Evolutionary conservation across 2,113 vertebrate genomes (phyloP).

Genomic region (Malurus melanocephalus): DNA sequence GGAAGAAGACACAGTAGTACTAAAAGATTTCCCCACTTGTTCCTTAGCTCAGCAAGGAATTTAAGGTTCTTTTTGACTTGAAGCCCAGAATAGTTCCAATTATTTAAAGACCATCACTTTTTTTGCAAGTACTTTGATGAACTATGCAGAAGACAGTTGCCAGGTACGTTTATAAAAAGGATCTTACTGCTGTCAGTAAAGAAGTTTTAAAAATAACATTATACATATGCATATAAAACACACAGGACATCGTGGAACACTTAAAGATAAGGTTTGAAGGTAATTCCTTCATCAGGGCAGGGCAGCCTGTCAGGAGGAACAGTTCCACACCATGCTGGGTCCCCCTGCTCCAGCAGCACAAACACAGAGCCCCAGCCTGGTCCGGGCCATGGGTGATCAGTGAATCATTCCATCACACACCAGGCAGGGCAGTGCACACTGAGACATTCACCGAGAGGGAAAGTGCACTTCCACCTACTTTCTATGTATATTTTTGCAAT

Average conservation of each 20-base stretch:
- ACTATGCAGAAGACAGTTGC: neutral
- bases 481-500: neutral
- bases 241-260: neutral
- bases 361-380: neutral
- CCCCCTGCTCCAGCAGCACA: neutral
- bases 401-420: neutral
- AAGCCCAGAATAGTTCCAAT: neutral
- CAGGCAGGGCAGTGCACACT: neutral
- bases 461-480: neutral
- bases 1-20: neutral
- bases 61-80: neutral
- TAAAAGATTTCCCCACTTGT: neutral
- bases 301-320: neutral
- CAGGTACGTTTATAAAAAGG: neutral
- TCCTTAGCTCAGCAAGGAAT: neutral
- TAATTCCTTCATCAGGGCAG: neutral
- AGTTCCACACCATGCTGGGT: neutral
- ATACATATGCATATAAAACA: neutral
- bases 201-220: slow-evolving; percentile 1
- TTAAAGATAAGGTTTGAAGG: neutral
- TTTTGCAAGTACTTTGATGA: neutral
- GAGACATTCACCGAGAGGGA: neutral
- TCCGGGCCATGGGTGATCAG: neutral
- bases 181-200: neutral
- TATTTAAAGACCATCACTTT: neutral